Base-by-base conservation (phyloP, 2,113 vertebrate species). In the Argyrosomus japonicus region DNA sequence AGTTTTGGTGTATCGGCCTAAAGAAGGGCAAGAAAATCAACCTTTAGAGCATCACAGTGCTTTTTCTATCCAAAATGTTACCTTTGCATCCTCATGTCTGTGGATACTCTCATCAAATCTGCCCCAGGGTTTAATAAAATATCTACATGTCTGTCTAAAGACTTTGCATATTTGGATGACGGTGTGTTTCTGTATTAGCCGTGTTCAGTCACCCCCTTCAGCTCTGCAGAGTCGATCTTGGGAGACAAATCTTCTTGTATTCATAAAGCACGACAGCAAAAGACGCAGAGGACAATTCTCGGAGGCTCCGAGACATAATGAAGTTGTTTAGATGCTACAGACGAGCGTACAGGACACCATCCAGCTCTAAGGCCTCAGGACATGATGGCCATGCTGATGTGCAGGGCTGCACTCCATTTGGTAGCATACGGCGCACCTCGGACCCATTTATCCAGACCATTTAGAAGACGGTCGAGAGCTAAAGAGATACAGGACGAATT, bases 241-340 rank as follows among this genome's bases (percentile, higher is more conserved):
- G 47, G 50, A 75, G 62, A 84, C 48, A 27, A 57, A 74, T 83
- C 48, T 53, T 62, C 82, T 62, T 50, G 67, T 77, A 27, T 83
- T 85, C 70, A 62, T 81, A 71, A 85, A 29, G 58, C 45, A 5
- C n/a, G 61, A 73, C 70, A 61, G 72, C 51, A 18, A 79, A 84
- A 79, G 71, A 82, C 43, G 25, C 13, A 0, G 48, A 5, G 70
- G 48, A 77, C 62, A 0, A 51, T 79, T 79, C 63, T 61, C 67
- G 0, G 17, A 23, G 60, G 73, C 82, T 75, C 63, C 0, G 54
- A 73, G 71, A 69, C 77, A 53, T 90, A 86, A 92, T 90, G 85
- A 79, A 81, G 86, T 23, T 90, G 91, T 92, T 89, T 88, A 23
- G 82, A 85, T 86, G 81, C 79, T 56, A 14, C 80, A 75, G 82